phyloP scores from a whole-genome alignment of 2,888 invertebrate genomes.

The Phorcus lineatus region DNA sequence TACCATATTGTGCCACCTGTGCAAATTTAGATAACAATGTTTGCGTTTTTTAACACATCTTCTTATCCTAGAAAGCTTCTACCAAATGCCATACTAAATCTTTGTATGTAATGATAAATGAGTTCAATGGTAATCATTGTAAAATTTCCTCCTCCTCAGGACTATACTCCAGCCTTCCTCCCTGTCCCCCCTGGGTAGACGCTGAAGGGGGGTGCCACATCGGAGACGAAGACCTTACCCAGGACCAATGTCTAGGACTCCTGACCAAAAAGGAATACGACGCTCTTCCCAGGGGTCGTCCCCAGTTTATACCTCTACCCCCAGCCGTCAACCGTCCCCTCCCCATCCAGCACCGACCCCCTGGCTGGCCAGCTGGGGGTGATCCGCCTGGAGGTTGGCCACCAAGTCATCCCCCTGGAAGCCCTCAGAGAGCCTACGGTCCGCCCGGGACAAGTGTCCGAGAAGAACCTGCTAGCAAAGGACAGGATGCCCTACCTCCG shows the following conservation, averaged over 20 bases:
- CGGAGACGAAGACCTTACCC: not conserved
- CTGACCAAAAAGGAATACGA: not conserved
- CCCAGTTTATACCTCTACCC: not conserved
- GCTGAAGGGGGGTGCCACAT: not conserved
- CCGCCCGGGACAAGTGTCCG: not conserved
- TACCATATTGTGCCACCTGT: no score
- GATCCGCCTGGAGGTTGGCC: not conserved
- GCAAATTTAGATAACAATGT: no score
- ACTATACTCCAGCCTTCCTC: not conserved
- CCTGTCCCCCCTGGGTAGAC: constrained; percentile 9
- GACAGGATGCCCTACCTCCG: not conserved
- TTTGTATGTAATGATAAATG: no score
- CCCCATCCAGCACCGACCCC: not conserved
- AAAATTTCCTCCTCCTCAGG: not conserved
- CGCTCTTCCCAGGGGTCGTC: not conserved
- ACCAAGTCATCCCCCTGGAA: not conserved
- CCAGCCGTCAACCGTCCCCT: not conserved
- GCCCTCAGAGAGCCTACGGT: not conserved
- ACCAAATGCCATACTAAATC: no score
- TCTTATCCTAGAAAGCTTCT: no score
- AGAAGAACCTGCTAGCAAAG: no score
- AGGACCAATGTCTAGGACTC: not conserved
- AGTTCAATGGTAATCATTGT: not conserved
- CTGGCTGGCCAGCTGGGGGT: not conserved
- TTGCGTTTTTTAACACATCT: no score